Conservation (phyloP, 2,888 invertebrate species). For the Athalia circularis region DNA sequence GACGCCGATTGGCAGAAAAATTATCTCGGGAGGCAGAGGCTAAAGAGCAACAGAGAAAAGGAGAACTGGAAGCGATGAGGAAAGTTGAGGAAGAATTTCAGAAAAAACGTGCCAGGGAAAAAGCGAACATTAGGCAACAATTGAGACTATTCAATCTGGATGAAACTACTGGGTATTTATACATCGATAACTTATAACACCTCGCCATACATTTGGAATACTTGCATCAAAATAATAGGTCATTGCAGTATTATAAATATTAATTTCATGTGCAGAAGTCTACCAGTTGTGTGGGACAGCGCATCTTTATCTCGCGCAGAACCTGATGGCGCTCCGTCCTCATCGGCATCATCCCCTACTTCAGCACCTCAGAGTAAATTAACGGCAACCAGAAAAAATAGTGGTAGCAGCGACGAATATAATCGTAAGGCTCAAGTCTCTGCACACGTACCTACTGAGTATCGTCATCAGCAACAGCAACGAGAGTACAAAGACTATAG, state of each 20-base stretch:
- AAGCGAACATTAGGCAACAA: slow-evolving; percentile 85
- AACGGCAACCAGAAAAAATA: slow-evolving; percentile 57
- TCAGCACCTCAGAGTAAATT: slow-evolving; percentile 63
- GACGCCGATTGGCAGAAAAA: slow-evolving; percentile 84
- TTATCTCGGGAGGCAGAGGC: slow-evolving; percentile 85
- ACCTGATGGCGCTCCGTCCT: slow-evolving; percentile 84
- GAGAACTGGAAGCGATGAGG: slow-evolving; percentile 89
- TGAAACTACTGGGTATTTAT: slow-evolving; percentile 73
- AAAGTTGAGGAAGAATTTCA: slow-evolving; percentile 93
- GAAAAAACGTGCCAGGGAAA: slow-evolving; percentile 86
- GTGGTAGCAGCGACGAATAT: slow-evolving; percentile 62
- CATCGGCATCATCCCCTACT: slow-evolving; percentile 77
- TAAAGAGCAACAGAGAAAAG: slow-evolving; percentile 84
- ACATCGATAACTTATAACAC: slow-evolving; percentile 5
- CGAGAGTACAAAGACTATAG: slow-evolving; percentile 77
- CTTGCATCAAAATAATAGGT: neutral
- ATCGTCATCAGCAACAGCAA: slow-evolving; percentile 75
- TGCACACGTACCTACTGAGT: slow-evolving; percentile 57
- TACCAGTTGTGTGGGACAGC: slow-evolving; percentile 64
- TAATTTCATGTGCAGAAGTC: slow-evolving; percentile 54
- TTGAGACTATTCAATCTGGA: slow-evolving; percentile 83
- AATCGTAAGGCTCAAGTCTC: slow-evolving; percentile 58
- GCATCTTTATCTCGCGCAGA: slow-evolving; percentile 79
- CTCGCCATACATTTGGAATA: neutral
- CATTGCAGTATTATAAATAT: neutral